These are phyloP conservation scores for Xylocampa areola DNA, from an alignment of 2,888 invertebrate species.

Conservation along the genomic window DNA sequence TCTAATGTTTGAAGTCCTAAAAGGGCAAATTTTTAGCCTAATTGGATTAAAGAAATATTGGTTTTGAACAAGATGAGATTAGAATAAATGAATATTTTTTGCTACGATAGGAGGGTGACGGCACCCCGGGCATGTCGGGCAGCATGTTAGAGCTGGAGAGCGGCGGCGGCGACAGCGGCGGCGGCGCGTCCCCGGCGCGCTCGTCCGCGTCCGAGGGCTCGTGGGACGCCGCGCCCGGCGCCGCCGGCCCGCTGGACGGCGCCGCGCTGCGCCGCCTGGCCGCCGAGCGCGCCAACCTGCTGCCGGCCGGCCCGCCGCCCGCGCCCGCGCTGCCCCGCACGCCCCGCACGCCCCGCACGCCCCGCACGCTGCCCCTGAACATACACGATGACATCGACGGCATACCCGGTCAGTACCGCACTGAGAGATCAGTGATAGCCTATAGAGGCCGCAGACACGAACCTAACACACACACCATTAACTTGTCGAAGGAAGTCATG, in stretches of 20 bases:
- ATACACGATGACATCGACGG: conserved; percentile 75
- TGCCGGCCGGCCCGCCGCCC: conserved; percentile 13
- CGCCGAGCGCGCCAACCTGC: conserved; percentile 66
- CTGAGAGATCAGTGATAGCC: too few species aligned
- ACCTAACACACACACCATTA: too few species aligned
- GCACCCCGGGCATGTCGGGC: neutral
- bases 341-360: conserved; percentile 3
- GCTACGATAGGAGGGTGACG: conserved; percentile 1
- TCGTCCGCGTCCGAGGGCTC: conserved; percentile 84
- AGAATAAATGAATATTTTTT: neutral
- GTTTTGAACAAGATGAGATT: too few species aligned
- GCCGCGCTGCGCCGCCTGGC: conserved; percentile 93
- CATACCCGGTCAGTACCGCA: conserved; percentile 68
- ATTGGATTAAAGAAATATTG: neutral
- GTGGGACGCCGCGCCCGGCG: conserved; percentile 91
- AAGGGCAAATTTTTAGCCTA: neutral
- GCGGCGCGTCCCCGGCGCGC: conserved; percentile 74
- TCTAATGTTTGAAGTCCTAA: too few species aligned
- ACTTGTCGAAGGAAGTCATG: too few species aligned
- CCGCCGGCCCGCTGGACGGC: conserved; percentile 92
- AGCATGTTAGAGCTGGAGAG: conserved; percentile 3
- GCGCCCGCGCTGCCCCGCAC: conserved; percentile 16
- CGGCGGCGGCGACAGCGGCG: conserved; percentile 25
- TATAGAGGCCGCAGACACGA: too few species aligned
- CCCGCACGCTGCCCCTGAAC: conserved; percentile 36